phyloP scores from a whole-genome alignment of 2,113 vertebrate genomes.

The Dasyornis broadbenti region DNA sequence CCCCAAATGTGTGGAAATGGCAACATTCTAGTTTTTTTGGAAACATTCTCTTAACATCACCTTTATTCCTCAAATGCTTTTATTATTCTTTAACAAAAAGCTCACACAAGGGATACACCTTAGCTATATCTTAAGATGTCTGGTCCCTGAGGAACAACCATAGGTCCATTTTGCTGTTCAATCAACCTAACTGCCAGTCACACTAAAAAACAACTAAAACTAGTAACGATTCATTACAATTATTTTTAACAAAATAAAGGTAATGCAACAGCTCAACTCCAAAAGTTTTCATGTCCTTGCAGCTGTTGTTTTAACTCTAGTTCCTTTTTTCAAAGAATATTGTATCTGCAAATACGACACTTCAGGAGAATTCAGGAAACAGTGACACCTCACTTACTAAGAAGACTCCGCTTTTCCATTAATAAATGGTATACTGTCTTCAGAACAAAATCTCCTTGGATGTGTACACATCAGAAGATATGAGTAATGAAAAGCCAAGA shows the following conservation, averaged over 20 bases:
- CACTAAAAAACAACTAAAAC: neutral
- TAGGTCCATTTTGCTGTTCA: neutral
- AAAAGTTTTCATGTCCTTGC: neutral
- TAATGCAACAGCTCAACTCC: neutral
- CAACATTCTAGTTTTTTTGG: accelerated
- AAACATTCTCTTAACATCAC: neutral
- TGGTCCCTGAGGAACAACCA: neutral
- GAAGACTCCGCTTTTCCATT: neutral
- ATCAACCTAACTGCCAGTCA: neutral
- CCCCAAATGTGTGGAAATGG: neutral
- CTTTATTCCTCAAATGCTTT: neutral
- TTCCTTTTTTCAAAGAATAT: neutral
- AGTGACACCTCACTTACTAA: neutral
- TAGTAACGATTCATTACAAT: neutral
- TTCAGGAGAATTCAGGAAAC: neutral
- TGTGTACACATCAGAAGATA: neutral
- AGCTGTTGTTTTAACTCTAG: neutral
- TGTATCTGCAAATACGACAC: neutral
- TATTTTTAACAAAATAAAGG: neutral
- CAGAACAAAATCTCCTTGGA: neutral
- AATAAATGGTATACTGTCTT: neutral
- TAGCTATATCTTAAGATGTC: neutral
- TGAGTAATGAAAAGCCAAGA: neutral
- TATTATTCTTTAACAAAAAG: neutral
- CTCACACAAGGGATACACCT: neutral